Evolutionary conservation across 2,888 invertebrate genomes (phyloP).

Genomic region (Torymus tubicola): DNA sequence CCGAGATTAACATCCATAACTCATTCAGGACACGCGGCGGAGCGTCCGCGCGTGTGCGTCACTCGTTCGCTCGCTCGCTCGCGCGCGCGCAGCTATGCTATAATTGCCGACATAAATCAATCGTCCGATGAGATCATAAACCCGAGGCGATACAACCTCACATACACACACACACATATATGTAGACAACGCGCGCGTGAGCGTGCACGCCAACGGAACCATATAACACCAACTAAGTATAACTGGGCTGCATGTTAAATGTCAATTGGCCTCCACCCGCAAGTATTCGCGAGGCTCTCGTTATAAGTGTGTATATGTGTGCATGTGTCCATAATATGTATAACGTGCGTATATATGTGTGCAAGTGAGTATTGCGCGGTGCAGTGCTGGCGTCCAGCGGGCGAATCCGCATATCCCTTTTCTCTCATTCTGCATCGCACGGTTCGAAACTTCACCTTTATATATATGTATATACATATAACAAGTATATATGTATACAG

Average conservation of each 20-base stretch:
- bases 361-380: too few species aligned
- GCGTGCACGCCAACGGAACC: slow-evolving; percentile 66
- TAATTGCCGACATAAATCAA: slow-evolving; percentile 77
- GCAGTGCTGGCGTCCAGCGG: too few species aligned
- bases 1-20: slow-evolving; percentile 76
- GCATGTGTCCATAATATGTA: too few species aligned
- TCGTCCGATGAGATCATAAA: slow-evolving; percentile 76
- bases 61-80: slow-evolving; percentile 67
- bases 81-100: slow-evolving; percentile 73
- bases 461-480: too few species aligned
- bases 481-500: too few species aligned
- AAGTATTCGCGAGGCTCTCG: slow-evolving; percentile 22
- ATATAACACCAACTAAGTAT: slow-evolving; percentile 68
- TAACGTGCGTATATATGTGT: too few species aligned
- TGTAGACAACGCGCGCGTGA: slow-evolving; percentile 47
- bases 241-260: slow-evolving; percentile 71
- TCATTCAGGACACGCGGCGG: slow-evolving; percentile 71
- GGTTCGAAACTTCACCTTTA: too few species aligned
- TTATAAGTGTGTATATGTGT: too few species aligned
- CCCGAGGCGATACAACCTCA: slow-evolving; percentile 71
- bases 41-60: slow-evolving; percentile 69
- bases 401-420: too few species aligned
- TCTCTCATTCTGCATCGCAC: too few species aligned
- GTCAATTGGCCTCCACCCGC: slow-evolving; percentile 67
- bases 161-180: slow-evolving; percentile 33